These are phyloP conservation scores for Ferrisia virgata DNA, from an alignment of 2,888 invertebrate genomes.

Conservation along the genomic window DNA sequence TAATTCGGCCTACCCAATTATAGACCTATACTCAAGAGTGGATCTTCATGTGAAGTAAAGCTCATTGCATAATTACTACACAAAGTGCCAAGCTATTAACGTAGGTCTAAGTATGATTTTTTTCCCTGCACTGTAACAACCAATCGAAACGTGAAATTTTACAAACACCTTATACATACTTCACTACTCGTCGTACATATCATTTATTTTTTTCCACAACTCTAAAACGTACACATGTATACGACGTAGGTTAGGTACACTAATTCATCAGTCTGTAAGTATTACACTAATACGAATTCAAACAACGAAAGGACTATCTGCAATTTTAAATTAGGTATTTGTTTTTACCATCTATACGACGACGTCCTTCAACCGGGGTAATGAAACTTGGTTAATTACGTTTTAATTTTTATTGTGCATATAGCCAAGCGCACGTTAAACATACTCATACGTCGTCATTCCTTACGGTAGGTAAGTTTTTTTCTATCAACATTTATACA, in stretches of 20 bases:
- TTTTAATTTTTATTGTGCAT: conserved; percentile 26
- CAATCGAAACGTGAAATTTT: neutral
- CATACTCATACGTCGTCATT: too few species aligned
- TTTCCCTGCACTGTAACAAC: too few species aligned
- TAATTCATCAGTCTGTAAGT: too few species aligned
- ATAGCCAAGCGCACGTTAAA: neutral
- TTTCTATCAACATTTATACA: neutral
- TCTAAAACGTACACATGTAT: neutral
- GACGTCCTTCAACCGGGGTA: conserved; percentile 18
- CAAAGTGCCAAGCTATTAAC: too few species aligned
- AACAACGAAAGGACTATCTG: neutral
- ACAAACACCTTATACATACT: neutral
- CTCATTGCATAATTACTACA: too few species aligned
- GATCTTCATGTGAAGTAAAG: too few species aligned
- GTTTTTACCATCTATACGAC: neutral
- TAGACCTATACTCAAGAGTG: too few species aligned
- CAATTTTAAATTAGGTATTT: neutral
- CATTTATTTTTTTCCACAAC: neutral
- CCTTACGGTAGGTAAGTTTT: conserved; percentile 21
- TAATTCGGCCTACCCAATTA: too few species aligned
- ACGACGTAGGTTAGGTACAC: neutral
- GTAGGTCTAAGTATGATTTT: too few species aligned
- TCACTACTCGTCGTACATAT: too few species aligned
- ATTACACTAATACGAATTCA: neutral
- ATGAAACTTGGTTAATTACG: conserved; percentile 28